Evolutionary conservation across 1,140 invertebrate species (phyloP).

Genomic region (Caenorhabditis briggsae): DNA sequence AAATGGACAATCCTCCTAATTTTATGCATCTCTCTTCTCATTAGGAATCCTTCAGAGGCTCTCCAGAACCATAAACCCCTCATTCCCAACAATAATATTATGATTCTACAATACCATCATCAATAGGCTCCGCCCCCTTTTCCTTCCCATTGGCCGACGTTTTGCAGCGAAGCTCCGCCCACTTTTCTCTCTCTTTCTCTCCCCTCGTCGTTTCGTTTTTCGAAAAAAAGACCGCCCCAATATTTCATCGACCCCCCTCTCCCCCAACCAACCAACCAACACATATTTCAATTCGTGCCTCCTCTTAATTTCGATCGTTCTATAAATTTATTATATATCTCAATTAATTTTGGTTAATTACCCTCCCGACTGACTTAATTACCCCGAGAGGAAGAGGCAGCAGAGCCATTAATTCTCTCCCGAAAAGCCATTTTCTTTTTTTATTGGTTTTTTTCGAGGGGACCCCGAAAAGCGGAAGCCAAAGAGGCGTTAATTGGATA

Average conservation of each 20-base stretch:
- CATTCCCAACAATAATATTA: not conserved
- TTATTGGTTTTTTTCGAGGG: not conserved
- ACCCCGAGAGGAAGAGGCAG: too few species aligned
- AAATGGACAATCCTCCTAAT: too few species aligned
- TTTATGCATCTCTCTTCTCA: too few species aligned
- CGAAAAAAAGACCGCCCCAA: not conserved
- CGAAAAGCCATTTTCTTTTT: too few species aligned
- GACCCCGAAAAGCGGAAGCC: not conserved
- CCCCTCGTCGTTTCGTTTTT: too few species aligned
- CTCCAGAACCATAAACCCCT: not conserved
- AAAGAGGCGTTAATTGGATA: too few species aligned
- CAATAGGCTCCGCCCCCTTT: not conserved
- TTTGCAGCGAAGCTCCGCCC: not conserved
- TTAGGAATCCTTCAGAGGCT: too few species aligned
- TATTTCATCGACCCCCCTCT: slow-evolving; percentile 38
- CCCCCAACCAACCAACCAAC: not conserved
- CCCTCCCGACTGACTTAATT: not conserved
- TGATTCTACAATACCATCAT: not conserved
- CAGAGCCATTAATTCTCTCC: too few species aligned
- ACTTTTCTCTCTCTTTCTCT: not conserved
- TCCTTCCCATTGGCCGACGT: not conserved
- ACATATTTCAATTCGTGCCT: slow-evolving; percentile 18
- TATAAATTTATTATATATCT: not conserved
- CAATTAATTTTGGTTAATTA: slow-evolving; percentile 19
- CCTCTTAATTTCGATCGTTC: not conserved